Evolutionary conservation across 2,113 vertebrate species (phyloP).

Genomic region (Chrysemys picta): DNA sequence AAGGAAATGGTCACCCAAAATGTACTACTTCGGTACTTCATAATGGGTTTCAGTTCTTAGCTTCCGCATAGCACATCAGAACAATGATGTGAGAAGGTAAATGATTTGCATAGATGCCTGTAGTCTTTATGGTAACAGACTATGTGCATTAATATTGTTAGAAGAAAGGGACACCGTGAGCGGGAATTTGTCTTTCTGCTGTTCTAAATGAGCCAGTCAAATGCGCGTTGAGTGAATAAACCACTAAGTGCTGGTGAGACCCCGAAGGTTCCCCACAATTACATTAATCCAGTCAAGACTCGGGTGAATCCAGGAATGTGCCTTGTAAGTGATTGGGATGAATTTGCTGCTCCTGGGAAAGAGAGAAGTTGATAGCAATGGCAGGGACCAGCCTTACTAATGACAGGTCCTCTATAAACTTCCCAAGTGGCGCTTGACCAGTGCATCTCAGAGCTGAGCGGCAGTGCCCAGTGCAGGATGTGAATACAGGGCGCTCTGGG

Average conservation of each 20-base stretch:
- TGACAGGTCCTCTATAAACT: not conserved
- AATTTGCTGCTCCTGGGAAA: not conserved
- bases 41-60: not conserved
- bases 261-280: not conserved
- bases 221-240: not conserved
- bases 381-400: not conserved
- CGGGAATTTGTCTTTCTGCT: not conserved
- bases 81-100: not conserved
- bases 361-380: not conserved
- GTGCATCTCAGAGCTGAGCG: not conserved
- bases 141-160: not conserved
- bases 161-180: not conserved
- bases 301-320: not conserved
- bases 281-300: too few species aligned
- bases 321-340: not conserved
- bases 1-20: not conserved
- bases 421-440: not conserved
- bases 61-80: not conserved
- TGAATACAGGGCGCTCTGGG: too few species aligned
- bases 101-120: not conserved
- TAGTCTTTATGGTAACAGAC: not conserved
- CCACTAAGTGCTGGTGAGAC: not conserved
- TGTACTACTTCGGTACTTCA: not conserved
- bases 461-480: too few species aligned
- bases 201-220: not conserved